These are phyloP conservation scores for Falcunculus frontatus DNA, from an alignment of 2,113 vertebrate genomes.

Conservation along the genomic window DNA sequence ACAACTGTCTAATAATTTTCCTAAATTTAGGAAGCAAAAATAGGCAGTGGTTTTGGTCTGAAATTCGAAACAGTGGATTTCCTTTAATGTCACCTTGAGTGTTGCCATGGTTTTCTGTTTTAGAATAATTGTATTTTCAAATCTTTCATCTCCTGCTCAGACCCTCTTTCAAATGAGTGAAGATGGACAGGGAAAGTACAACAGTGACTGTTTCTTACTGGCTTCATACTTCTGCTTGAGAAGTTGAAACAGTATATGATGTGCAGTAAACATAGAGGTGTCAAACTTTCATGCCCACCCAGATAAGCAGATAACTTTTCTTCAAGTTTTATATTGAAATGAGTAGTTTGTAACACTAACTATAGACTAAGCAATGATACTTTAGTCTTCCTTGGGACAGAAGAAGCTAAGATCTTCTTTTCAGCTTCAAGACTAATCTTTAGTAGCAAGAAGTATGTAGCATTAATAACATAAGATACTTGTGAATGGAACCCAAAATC, in stretches of 20 bases:
- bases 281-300: neutral
- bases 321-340: neutral
- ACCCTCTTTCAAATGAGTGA: neutral
- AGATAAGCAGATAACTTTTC: neutral
- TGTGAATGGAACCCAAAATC: neutral
- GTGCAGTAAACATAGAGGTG: fast-evolving
- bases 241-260: neutral
- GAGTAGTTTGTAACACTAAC: neutral
- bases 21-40: neutral
- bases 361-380: neutral
- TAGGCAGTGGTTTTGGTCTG: neutral
- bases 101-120: neutral
- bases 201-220: neutral
- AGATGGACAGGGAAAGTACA: neutral
- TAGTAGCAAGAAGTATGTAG: neutral
- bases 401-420: neutral
- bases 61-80: neutral
- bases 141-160: neutral
- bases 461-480: neutral
- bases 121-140: neutral
- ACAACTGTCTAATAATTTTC: neutral
- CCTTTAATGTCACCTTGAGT: neutral
- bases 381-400: neutral
- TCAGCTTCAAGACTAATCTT: neutral
- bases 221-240: neutral